These are phyloP conservation scores for Stomatorhinus walkeri DNA, from an alignment of 2,797 vertebrate genomes.

Conservation along the genomic window DNA sequence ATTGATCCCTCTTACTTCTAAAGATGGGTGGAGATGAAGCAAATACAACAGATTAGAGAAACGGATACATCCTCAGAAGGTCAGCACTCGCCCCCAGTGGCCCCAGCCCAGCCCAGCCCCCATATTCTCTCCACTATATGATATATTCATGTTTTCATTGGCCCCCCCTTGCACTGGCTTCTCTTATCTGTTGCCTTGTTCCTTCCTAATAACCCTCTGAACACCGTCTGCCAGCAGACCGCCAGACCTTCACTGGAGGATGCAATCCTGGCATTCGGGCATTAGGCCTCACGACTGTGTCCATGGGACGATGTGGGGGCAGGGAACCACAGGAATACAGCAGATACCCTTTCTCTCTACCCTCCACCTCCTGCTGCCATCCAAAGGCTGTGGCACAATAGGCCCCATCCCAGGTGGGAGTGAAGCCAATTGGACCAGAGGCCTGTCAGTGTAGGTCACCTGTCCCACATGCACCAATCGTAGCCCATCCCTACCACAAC, in stretches of 20 bases:
- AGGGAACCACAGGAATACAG: neutral
- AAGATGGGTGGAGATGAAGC: neutral
- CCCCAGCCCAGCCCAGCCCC: neutral
- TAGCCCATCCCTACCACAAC: neutral
- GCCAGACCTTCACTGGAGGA: neutral
- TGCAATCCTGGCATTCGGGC: neutral
- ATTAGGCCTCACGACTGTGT: too few relatives aligned
- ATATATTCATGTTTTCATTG: neutral
- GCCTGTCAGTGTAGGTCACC: neutral
- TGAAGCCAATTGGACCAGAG: conserved; percentile 8
- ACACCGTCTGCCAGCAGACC: neutral
- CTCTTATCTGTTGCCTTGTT: neutral
- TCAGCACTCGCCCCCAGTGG: neutral
- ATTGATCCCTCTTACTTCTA: neutral
- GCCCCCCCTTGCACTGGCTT: neutral
- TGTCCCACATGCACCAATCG: neutral
- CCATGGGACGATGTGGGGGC: neutral
- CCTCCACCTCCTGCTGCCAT: neutral
- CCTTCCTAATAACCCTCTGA: neutral
- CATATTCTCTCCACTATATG: neutral
- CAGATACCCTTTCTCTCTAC: neutral
- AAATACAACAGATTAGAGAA: conserved; percentile 10
- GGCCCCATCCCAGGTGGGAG: neutral
- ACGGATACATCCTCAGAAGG: neutral
- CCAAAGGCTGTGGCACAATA: neutral